phyloP scores from a whole-genome alignment of 1,140 invertebrate genomes.

The Ooceraea biroi region DNA sequence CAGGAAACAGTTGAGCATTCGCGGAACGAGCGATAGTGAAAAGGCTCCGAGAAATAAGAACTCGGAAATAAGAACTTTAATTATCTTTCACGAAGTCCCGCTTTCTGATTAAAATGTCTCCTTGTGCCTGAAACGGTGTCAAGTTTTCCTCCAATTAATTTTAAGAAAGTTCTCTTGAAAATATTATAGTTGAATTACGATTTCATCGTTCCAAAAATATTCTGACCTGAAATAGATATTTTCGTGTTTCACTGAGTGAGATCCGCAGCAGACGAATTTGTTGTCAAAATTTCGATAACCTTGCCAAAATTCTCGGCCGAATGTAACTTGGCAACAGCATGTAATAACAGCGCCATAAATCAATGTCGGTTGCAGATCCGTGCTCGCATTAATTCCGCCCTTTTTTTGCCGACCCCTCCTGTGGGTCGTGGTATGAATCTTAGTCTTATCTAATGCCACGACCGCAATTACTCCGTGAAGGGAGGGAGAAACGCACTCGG shows the following conservation, averaged over 20 bases:
- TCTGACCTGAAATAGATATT: neutral
- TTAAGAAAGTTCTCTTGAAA: too few relatives aligned
- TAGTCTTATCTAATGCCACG: conserved; percentile 46
- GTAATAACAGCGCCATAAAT: conserved; percentile 56
- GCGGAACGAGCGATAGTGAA: neutral
- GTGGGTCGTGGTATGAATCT: neutral
- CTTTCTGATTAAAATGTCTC: neutral
- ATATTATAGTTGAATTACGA: too few relatives aligned
- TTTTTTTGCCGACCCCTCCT: neutral
- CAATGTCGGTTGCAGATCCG: conserved; percentile 31
- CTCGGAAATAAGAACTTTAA: neutral
- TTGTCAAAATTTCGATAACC: neutral
- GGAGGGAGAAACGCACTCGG: conserved; percentile 4
- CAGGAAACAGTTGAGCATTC: neutral
- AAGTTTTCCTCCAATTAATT: too few relatives aligned
- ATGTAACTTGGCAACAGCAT: conserved; percentile 17
- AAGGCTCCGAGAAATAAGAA: neutral
- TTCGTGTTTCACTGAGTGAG: neutral
- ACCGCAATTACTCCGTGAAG: conserved; percentile 56
- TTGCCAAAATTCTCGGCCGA: conserved; percentile 24
- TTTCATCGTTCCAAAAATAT: neutral
- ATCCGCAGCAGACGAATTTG: neutral
- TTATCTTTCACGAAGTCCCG: neutral
- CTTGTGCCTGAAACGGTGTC: too few relatives aligned
- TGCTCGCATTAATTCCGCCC: conserved; percentile 48